Evolutionary conservation across 2,888 invertebrate genomes (phyloP), one percentile per base, ranked within the genome.

Genomic region (Hyppa rectilinea): DNA sequence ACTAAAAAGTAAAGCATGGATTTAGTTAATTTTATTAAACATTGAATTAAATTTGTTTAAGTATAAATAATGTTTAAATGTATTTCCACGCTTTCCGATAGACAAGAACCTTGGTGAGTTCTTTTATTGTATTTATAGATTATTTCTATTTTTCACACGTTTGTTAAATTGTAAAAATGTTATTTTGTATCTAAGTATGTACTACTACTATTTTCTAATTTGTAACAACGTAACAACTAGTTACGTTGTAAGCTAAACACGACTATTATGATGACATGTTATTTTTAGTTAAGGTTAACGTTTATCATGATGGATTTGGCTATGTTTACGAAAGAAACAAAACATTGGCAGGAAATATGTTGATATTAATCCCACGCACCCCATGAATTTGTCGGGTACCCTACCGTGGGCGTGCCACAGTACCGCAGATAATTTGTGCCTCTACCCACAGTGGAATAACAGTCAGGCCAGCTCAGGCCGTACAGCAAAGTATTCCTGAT

Each of bases 71-170:
- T 87, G 73, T 84, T 87, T 74, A 74, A 89, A 87, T 91, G 83
- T 92, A 90, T 92, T 94, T 94, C 88, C 95, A 95, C 90, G 95
- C 95, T 86, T 81, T 79, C 95, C 88, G 94, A 91, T 90, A 95
- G 95, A 95, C 93, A 95, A 95, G 92, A 95, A 94, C 88, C 91
- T 94, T 88, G 95, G 95, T 95, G 95, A 95, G 95, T 95, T 91
- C 82, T 85, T 79, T 77, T 71, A 79, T 75, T 79, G 69, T 81
- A 75, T 83, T 80, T 68, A 72, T 60, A 73, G 26, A 72, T 3
- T 31, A 69, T 79, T 62, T 49, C 36, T 9, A 59, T 23, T 43
- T 52, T 17, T 14, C 12, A 58, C 52, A 38, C 62, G 10, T 53
- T 62, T 4, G 58, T 0, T 59, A 52, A 62, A 59, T 49, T 78